Base-by-base conservation (phyloP, 2,113 vertebrate genomes). In the Plotosus lineatus region DNA sequence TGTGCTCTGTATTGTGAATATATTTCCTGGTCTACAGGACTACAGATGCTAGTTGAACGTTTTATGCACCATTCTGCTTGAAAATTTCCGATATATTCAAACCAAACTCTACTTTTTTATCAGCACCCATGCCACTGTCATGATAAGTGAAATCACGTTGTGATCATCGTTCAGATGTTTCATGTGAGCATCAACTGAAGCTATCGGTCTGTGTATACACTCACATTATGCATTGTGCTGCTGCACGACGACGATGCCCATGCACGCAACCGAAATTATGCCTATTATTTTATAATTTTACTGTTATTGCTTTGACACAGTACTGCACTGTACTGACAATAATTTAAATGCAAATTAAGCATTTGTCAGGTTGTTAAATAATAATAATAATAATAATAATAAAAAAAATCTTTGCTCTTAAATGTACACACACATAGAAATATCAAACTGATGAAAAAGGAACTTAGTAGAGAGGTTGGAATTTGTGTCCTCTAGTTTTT, bases 281-380 rank as follows among this genome's bases (percentile, higher is more conserved):
- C n/a, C 23, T 40, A 14, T 68, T 42, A 40, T 42, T 68, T 36
- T 60, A 15, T 31, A n/a, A n/a, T n/a, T 68, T 42, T 68, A 68
- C 21, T 42, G 38, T 68, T 68, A 42, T 23, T 68, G 26, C 21
- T n/a, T 44, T 44, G 15, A 14, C 5, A 21, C 8, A 33, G 26
- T 50, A 72, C 3, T 4, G 21, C 15, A n/a, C 8, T 66, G 19
- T 40, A 40, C 9, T 68, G 23, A 6, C 38, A 31, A 48, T 17
- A 46, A 26, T 17, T 71, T 28, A 71, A 9, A 23, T 71, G 44
- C 68, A 71, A 48, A 69, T 69, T 14, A 26, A 48, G 6, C 1
- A 44, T 26, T 68, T 44, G n/a, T 68, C 10, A 68, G 65, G 65
- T n/a, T 42, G 38, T 40, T 68, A n/a, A 68, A n/a, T n/a, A n/a